Base-by-base conservation (phyloP, 2,797 vertebrate genomes). In the Orientallactaga sibirica region DNA sequence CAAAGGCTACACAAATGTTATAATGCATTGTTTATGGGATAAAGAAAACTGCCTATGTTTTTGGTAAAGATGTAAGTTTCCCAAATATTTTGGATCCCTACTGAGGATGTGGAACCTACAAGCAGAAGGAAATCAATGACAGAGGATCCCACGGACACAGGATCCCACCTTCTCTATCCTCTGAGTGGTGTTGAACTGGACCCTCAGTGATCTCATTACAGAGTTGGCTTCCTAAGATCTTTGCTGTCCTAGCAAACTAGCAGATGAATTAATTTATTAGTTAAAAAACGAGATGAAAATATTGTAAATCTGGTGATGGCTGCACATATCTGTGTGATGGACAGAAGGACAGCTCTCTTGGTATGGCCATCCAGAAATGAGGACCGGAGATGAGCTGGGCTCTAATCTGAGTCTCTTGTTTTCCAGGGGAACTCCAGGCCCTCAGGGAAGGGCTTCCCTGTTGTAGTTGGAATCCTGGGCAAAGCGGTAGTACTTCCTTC, bases 211-310 rank as follows among this genome's bases (percentile, higher is more conserved):
- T 27, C 64, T 70, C 7, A 1, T n/a, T 33, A 9, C 25, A 4
- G 10, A 41, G 8, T 58, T 7, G 8, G 62, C 16, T 29, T 20
- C 41, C 41, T 5, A 14, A 29, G 61, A 33, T 48, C 25, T 7
- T n/a, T 68, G 67, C 43, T 64, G 48, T 25, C 9, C 3, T 1
- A 29, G n/a, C 8, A 5, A 58, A 37, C 70, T 1, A 12, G 37
- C 11, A 11, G 66, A 25, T 3, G 62, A 25, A 61, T 15, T 68
- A n/a, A 15, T 1, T 18, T 19, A 15, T 15, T 79, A 68, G 24
- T 0, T 7, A 2, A 19, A 4, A 18, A 5, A 4, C 0, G 25
- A 4, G 70, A 33, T 0, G 1, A 15, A 48, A 29, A 22, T 15
- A 41, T 6, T 7, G 24, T 78, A n/a, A 37, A 48, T 8, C 14